Conservation (phyloP, 2,888 invertebrate genomes). For the Aleiodes leptofemur region DNA sequence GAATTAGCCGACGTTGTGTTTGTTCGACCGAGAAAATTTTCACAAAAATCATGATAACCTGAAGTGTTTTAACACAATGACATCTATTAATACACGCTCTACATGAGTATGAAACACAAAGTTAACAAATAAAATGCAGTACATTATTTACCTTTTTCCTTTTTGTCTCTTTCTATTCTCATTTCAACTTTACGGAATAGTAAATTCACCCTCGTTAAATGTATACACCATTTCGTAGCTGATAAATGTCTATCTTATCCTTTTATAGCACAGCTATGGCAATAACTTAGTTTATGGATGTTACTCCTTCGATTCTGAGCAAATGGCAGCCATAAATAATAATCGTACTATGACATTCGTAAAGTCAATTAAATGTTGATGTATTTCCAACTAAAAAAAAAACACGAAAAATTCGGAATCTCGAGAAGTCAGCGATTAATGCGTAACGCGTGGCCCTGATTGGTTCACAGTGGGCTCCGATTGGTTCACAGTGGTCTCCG, state of each 20-base stretch:
- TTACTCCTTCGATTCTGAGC: slow-evolving; percentile 62
- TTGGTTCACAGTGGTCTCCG: too few relatives aligned
- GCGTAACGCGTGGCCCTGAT: too few relatives aligned
- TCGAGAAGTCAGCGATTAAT: too few relatives aligned
- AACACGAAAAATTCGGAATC: too few relatives aligned
- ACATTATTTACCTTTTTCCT: slow-evolving; percentile 20
- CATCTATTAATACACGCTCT: slow-evolving; percentile 26
- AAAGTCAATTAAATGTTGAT: slow-evolving; percentile 39
- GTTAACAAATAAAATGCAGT: slow-evolving; percentile 23
- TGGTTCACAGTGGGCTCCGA: too few relatives aligned
- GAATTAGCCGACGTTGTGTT: slow-evolving; percentile 32
- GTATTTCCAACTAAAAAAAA: too few relatives aligned
- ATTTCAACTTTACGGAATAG: slow-evolving; percentile 52
- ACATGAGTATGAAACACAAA: slow-evolving; percentile 1
- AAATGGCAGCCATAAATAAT: slow-evolving; percentile 67
- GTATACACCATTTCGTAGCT: slow-evolving; percentile 63
- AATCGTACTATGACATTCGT: slow-evolving; percentile 43
- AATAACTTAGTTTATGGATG: slow-evolving; percentile 70
- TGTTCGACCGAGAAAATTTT: slow-evolving; percentile 30
- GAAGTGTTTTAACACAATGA: background rate
- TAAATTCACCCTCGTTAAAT: slow-evolving; percentile 59
- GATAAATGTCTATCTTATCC: slow-evolving; percentile 72
- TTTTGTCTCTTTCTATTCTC: slow-evolving; percentile 24
- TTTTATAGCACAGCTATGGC: slow-evolving; percentile 66
- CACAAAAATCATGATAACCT: slow-evolving; percentile 9